A percentile compares a stretch with the other conserved stretches of the same genome.
Evolutionary conservation across 2,113 vertebrate species (phyloP).

Genomic region (Sceloporus tristichus): DNA sequence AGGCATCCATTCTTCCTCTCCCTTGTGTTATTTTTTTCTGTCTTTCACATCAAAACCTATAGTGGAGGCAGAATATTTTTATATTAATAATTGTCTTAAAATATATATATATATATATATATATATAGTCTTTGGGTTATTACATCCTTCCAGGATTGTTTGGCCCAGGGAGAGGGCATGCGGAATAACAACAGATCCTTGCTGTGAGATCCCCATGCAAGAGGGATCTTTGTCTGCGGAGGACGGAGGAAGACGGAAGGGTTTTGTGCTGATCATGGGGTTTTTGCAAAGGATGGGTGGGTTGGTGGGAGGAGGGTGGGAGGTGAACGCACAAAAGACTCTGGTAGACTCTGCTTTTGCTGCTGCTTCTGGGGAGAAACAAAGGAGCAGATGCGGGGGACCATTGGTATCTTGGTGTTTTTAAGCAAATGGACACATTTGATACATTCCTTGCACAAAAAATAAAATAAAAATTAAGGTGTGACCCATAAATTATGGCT

Average conservation of each 20-base stretch:
- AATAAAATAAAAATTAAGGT: background rate
- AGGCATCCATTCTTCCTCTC: no score
- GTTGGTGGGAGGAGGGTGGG: no score
- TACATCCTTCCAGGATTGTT: no score
- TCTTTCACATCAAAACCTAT: background rate
- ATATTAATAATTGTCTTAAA: no score
- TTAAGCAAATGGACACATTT: background rate
- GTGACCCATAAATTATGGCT: background rate
- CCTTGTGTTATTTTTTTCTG: background rate
- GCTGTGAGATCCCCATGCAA: background rate
- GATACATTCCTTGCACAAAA: background rate
- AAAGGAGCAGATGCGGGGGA: conserved; percentile 18
- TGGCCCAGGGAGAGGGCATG: background rate
- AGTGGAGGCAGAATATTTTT: background rate
- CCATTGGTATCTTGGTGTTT: no score
- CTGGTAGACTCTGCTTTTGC: background rate
- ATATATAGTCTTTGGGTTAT: background rate
- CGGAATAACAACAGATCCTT: background rate
- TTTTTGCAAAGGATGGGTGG: background rate
- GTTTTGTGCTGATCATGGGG: background rate
- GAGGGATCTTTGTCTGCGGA: background rate
- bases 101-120: no score
- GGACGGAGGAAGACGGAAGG: background rate
- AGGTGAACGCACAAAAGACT: background rate
- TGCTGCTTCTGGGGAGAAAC: conserved; percentile 4